Base-by-base conservation (phyloP, 2,797 vertebrate genomes). In the Etheostoma perlongum region DNA sequence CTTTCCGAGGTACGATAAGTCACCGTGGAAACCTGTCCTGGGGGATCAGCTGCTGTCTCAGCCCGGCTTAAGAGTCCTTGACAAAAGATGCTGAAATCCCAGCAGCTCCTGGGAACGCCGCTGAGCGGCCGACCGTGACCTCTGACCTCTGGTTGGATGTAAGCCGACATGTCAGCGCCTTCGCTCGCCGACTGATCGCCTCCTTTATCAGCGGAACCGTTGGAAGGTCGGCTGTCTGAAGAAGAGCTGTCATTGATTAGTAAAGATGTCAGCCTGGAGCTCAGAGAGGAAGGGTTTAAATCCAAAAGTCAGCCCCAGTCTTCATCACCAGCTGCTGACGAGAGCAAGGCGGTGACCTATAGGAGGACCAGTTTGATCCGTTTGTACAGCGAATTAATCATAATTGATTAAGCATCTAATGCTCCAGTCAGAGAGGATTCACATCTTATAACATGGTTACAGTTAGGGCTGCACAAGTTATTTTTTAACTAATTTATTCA, bases 191-290 rank as follows among this genome's bases (percentile, higher is more conserved):
- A 10, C 49, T 47, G 62, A 61, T 60, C 48, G 5, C n/a, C 63
- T 83, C 59, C 52, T 40, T 72, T 72, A 79, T 27, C 68, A 2
- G 4, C 14, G 0, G 2, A 55, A 66, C 70, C 44, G 2, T 62
- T 70, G 4, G 60, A 54, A 72, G 67, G 78, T 62, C 44, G 10
- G 2, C 7, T 6, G 13, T 0, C 47, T 21, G 78, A 64, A 19
- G 66, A 55, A 33, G 40, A 44, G 14, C 18, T 18, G 7, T n/a
- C 10, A 70, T 71, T 15, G 74, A 78, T 78, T 18, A 36, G 52
- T 5, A 36, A 15, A 54, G 70, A 53, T 10, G 61, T 73, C 25
- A 1, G 46, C 44, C 25, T 21, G n/a, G n/a, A 67, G 68, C 61
- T 36, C 33, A 49, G 58, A 53, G 53, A 59, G 19, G 73, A 33